Percentiles rank a stretch among this genome's conserved stretches.
These are phyloP conservation scores for Amphipoea oculea DNA, from an alignment of 2,888 invertebrate species.

Conservation along the genomic window DNA sequence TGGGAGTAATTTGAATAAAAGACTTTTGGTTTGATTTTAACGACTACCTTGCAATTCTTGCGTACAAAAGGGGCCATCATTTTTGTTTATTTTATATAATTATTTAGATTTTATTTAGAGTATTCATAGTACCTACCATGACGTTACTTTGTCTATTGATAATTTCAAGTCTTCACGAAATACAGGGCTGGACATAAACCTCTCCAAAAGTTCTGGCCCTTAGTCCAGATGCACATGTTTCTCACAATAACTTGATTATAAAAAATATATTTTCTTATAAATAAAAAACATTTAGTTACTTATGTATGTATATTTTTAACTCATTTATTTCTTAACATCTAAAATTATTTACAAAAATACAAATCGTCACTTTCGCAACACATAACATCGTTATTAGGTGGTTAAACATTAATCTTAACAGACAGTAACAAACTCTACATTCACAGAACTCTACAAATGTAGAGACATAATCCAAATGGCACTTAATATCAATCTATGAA, in stretches of 20 bases:
- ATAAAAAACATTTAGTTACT: background rate
- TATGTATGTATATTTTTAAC: slow-evolving; percentile 20
- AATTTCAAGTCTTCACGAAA: background rate
- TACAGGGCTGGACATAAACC: background rate
- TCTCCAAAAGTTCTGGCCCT: too few relatives aligned
- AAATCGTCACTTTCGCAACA: slow-evolving; percentile 52
- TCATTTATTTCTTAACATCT: slow-evolving; percentile 57
- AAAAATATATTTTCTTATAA: background rate
- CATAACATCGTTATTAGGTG: slow-evolving; percentile 71
- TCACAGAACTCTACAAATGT: slow-evolving; percentile 60
- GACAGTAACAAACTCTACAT: slow-evolving; percentile 60
- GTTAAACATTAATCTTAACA: slow-evolving; percentile 70
- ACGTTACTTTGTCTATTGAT: background rate
- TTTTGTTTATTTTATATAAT: background rate
- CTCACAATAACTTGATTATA: background rate
- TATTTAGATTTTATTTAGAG: background rate
- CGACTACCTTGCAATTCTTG: background rate
- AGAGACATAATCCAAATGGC: slow-evolving; percentile 77
- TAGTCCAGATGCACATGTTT: too few relatives aligned
- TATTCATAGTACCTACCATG: background rate
- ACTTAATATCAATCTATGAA: slow-evolving; percentile 71
- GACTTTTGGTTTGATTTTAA: background rate
- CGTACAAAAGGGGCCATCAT: too few relatives aligned
- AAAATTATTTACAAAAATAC: slow-evolving; percentile 66
- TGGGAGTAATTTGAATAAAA: too few relatives aligned